These are phyloP conservation scores for Aethes cnicana DNA, from an alignment of 2,888 invertebrate species.

Conservation along the genomic window DNA sequence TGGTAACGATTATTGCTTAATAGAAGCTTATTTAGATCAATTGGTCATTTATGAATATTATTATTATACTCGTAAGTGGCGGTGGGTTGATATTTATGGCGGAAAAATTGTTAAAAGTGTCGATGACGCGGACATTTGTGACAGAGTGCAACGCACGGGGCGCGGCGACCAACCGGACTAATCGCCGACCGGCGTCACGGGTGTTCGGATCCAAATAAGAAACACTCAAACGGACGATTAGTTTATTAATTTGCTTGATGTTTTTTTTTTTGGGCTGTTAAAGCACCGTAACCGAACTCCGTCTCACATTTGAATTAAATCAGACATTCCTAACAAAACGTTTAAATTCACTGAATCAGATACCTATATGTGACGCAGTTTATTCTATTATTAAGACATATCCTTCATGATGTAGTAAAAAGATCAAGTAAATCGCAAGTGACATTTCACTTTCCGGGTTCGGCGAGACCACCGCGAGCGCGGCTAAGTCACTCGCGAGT, in stretches of 20 bases:
- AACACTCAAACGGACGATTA: constrained; percentile 46
- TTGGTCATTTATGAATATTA: constrained; percentile 72
- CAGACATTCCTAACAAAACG: not conserved
- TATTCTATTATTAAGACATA: no score
- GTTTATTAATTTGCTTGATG: constrained; percentile 47
- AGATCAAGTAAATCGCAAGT: constrained; percentile 43
- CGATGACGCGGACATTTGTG: constrained; percentile 68
- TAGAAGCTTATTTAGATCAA: constrained; percentile 67
- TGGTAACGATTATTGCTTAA: constrained; percentile 54
- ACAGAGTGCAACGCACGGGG: constrained; percentile 69
- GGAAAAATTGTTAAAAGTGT: constrained; percentile 57
- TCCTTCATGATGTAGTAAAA: not conserved
- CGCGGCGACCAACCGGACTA: constrained; percentile 64
- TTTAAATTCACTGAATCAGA: no score
- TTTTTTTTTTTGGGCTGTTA: constrained; percentile 42
- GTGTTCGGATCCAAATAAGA: constrained; percentile 50
- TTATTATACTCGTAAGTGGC: no score
- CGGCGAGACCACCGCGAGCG: constrained; percentile 68
- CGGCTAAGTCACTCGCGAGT: constrained; percentile 75
- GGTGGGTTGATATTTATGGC: no score
- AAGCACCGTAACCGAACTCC: constrained; percentile 34
- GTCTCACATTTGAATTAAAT: constrained; percentile 1
- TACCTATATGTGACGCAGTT: no score
- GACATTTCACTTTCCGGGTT: constrained; percentile 72
- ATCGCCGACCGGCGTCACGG: constrained; percentile 50